A percentile compares a stretch with the other conserved stretches of the same genome.
phyloP scores from a whole-genome alignment of 2,888 invertebrate species.

The Arrhopalites spinosus region DNA sequence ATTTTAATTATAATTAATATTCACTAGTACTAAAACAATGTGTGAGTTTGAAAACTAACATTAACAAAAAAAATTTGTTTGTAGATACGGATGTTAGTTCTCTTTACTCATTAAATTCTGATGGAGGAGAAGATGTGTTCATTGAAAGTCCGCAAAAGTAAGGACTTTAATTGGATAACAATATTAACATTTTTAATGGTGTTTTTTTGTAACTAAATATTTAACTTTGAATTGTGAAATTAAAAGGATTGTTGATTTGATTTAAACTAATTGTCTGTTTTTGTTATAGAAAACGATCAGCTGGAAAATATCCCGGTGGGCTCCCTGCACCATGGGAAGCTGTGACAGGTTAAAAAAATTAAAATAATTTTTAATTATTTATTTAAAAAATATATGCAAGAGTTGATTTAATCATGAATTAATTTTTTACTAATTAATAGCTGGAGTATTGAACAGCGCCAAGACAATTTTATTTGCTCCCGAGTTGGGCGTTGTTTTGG shows the following conservation, averaged over 20 bases:
- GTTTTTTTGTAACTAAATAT: too few species aligned
- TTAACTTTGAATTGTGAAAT: background rate
- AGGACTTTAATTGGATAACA: background rate
- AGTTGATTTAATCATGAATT: background rate
- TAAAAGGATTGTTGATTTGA: background rate
- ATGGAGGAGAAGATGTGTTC: slow-evolving; percentile 61
- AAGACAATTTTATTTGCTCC: slow-evolving; percentile 50
- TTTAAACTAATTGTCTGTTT: background rate
- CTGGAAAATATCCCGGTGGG: slow-evolving; percentile 26
- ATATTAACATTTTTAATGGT: background rate
- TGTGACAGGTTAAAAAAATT: slow-evolving; percentile 9
- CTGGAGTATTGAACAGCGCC: slow-evolving; percentile 35
- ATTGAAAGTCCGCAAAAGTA: slow-evolving; percentile 34
- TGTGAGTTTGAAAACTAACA: too few species aligned
- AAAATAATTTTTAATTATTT: background rate
- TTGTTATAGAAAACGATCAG: slow-evolving; percentile 13
- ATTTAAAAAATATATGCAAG: background rate
- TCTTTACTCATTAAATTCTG: slow-evolving; percentile 63
- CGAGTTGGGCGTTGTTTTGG: slow-evolving; percentile 26
- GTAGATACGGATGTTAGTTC: slow-evolving; percentile 63
- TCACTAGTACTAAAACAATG: too few species aligned
- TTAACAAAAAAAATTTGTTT: background rate
- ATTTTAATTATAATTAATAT: too few species aligned
- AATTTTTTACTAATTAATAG: background rate
- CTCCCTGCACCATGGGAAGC: slow-evolving; percentile 42